These are phyloP conservation scores for Acipenser ruthenus DNA, from an alignment of 2,797 vertebrate species.

Conservation along the genomic window DNA sequence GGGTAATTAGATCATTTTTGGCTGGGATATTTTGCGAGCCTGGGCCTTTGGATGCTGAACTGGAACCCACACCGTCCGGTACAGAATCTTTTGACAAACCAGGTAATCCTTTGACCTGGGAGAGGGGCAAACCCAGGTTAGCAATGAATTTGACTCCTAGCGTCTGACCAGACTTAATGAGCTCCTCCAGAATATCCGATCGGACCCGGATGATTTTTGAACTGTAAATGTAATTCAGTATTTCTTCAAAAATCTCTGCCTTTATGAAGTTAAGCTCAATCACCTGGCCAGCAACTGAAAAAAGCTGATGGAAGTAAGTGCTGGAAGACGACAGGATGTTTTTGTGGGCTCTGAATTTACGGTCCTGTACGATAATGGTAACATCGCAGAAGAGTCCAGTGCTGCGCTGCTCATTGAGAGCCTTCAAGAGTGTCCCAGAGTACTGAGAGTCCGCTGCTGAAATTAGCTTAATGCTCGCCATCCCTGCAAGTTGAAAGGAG, in stretches of 20 bases:
- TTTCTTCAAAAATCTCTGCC: slow-evolving; percentile 90
- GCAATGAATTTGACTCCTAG: slow-evolving; percentile 92
- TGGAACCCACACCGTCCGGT: slow-evolving; percentile 41
- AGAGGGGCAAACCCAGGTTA: slow-evolving; percentile 66
- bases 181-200: slow-evolving; percentile 85
- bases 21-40: slow-evolving; percentile 18
- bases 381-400: slow-evolving; percentile 92
- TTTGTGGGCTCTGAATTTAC: slow-evolving; percentile 90
- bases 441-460: slow-evolving; percentile 90
- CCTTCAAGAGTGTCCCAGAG: slow-evolving; percentile 72
- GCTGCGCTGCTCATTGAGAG: slow-evolving; percentile 85
- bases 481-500: slow-evolving; percentile 53
- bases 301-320: slow-evolving; percentile 90
- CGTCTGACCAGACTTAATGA: slow-evolving; percentile 85
- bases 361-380: slow-evolving; percentile 92
- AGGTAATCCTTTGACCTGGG: slow-evolving; percentile 74
- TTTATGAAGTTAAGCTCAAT: slow-evolving; percentile 90
- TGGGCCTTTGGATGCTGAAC: slow-evolving; percentile 38
- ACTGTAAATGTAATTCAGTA: slow-evolving; percentile 95
- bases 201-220: slow-evolving; percentile 80
- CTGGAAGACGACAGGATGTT: slow-evolving; percentile 89
- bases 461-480: slow-evolving; percentile 92
- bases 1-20: slow-evolving; percentile 39
- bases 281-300: slow-evolving; percentile 82
- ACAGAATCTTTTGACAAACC: slow-evolving; percentile 54